Conservation (phyloP, 2,888 invertebrate genomes). For the Molorchus minor region DNA sequence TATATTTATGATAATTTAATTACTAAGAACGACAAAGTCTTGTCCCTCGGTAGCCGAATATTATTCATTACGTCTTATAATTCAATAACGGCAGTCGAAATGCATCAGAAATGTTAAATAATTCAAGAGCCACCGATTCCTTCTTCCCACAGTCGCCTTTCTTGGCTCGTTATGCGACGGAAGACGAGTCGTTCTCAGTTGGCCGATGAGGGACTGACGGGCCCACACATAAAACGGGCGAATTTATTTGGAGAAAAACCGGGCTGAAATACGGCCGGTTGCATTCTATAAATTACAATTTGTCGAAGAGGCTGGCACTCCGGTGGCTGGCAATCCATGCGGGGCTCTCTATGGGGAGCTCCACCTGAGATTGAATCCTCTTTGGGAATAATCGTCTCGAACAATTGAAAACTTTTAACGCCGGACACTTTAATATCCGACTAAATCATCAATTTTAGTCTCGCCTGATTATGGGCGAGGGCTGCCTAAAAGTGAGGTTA, state of each 20-base stretch:
- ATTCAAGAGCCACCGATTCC: slow-evolving; percentile 29
- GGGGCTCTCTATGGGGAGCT: slow-evolving; percentile 56
- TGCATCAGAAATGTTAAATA: slow-evolving; percentile 32
- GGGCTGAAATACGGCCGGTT: slow-evolving; percentile 50
- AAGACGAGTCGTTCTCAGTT: slow-evolving; percentile 5
- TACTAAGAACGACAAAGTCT: neutral
- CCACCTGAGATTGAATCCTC: slow-evolving; percentile 50
- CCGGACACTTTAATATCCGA: slow-evolving; percentile 57
- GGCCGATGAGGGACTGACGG: slow-evolving; percentile 46
- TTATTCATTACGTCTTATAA: slow-evolving; percentile 6
- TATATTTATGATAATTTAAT: neutral
- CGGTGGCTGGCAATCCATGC: slow-evolving; percentile 60
- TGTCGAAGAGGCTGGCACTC: slow-evolving; percentile 58
- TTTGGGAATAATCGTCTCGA: slow-evolving; percentile 45
- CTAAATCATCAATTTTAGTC: slow-evolving; percentile 57
- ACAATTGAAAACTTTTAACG: slow-evolving; percentile 55
- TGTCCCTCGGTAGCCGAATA: neutral
- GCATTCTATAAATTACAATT: slow-evolving; percentile 62
- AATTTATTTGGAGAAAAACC: slow-evolving; percentile 58
- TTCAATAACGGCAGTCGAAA: slow-evolving; percentile 24
- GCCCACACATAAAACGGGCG: slow-evolving; percentile 59
- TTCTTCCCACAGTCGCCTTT: slow-evolving; percentile 31
- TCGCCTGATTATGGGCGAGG: slow-evolving; percentile 50
- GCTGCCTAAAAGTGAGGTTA: no score
- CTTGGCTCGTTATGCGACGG: slow-evolving; percentile 30